phyloP scores from a whole-genome alignment of 2,113 vertebrate genomes.

The Sebastes fasciatus region DNA sequence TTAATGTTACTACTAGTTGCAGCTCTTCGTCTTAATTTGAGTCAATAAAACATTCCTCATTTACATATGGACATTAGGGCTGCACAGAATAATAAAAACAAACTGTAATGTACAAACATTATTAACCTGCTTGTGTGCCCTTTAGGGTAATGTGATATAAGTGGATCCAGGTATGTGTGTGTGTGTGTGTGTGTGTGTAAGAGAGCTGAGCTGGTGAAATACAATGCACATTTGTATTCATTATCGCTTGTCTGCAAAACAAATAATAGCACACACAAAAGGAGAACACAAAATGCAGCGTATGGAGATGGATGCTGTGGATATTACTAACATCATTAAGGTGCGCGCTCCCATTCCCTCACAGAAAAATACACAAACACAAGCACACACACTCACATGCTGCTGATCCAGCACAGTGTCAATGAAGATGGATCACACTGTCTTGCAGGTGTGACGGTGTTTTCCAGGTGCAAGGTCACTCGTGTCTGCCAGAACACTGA shows the following conservation, averaged over 20 bases:
- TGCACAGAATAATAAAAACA: conserved; percentile 18
- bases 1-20: not conserved
- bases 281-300: conserved; percentile 43
- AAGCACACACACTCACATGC: conserved; percentile 10
- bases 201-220: conserved; percentile 50
- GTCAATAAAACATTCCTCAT: conserved; percentile 36
- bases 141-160: conserved; percentile 33
- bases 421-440: conserved; percentile 67
- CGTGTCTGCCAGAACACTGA: conserved; percentile 39
- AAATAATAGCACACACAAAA: conserved; percentile 56
- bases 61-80: conserved; percentile 4
- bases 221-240: conserved; percentile 77
- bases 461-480: conserved; percentile 74
- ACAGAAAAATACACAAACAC: conserved; percentile 7
- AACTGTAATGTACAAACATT: conserved; percentile 20
- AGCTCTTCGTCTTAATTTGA: not conserved
- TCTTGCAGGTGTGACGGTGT: conserved; percentile 55
- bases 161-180: conserved; percentile 5
- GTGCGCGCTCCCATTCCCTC: not conserved
- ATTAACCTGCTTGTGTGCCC: conserved; percentile 22
- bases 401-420: conserved; percentile 70
- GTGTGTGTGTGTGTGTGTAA: not conserved
- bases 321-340: conserved; percentile 70
- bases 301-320: conserved; percentile 61
- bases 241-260: conserved; percentile 71